A percentile compares a stretch with the other conserved stretches of the same genome.
Evolutionary conservation across 1,140 invertebrate genomes (phyloP).

Genomic region (Periplaneta americana): DNA sequence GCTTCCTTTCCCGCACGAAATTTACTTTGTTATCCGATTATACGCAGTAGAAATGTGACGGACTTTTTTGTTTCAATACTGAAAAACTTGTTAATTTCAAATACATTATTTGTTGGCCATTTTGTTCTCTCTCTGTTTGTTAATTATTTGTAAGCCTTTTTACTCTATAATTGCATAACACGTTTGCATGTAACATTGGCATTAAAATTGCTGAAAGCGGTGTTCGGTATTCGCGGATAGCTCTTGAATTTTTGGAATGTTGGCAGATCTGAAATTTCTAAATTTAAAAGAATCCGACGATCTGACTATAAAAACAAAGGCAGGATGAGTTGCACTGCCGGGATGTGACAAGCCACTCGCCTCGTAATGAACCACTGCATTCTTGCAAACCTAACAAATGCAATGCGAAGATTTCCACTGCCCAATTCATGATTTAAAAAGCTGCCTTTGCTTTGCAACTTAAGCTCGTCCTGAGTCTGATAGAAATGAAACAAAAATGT

Average conservation of each 20-base stretch:
- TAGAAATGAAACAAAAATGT: no score
- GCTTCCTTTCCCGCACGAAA: background rate
- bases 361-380: no score
- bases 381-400: no score
- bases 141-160: background rate
- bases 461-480: no score
- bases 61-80: background rate
- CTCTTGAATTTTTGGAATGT: background rate
- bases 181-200: background rate
- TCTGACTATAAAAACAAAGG: background rate
- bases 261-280: background rate
- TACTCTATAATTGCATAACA: background rate
- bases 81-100: background rate
- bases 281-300: background rate
- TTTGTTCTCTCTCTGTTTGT: background rate
- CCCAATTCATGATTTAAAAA: no score
- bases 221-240: no score
- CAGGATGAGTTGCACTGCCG: no score
- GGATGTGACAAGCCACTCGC: no score
- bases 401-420: no score
- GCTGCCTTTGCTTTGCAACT: no score
- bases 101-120: background rate
- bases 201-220: background rate
- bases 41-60: background rate
- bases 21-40: background rate